Evolutionary conservation across 2,797 vertebrate species (phyloP).

Genomic region (Smutsia temminckii): DNA sequence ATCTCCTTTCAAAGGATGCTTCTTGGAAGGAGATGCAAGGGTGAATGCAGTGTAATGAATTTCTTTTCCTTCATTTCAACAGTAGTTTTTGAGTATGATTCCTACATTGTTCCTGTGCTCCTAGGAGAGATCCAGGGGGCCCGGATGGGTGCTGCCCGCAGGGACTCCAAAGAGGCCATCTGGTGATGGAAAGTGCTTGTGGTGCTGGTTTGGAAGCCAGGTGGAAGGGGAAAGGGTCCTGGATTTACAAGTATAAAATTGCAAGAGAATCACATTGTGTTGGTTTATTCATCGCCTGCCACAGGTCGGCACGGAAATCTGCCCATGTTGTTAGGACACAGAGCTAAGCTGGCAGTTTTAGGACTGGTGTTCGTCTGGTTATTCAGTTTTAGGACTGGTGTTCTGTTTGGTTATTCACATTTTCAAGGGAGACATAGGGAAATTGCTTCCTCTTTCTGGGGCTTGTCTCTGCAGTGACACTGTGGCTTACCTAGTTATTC

Average conservation of each 20-base stretch:
- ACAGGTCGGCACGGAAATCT: not conserved
- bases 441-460: not conserved
- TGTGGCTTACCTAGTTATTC: not conserved
- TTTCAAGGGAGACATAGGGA: not conserved
- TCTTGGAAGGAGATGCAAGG: not conserved
- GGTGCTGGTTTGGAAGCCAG: not conserved
- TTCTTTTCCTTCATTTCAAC: rapidly evolving
- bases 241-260: not conserved
- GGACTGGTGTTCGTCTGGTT: not conserved
- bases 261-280: not conserved
- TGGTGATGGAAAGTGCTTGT: not conserved
- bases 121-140: not conserved
- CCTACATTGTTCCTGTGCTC: rapidly evolving
- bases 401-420: rapidly evolving
- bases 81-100: not conserved
- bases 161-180: rapidly evolving
- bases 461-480: not conserved
- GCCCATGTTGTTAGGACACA: rapidly evolving
- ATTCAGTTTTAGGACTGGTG: not conserved
- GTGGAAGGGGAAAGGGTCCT: not conserved
- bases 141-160: rapidly evolving
- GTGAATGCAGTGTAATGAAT: rapidly evolving
- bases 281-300: not conserved
- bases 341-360: rapidly evolving
- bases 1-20: not conserved